Percentiles rank a stretch among this genome's conserved stretches.
These are phyloP conservation scores for Castor canadensis DNA, from an alignment of 2,113 vertebrate genomes.

Conservation along the genomic window DNA sequence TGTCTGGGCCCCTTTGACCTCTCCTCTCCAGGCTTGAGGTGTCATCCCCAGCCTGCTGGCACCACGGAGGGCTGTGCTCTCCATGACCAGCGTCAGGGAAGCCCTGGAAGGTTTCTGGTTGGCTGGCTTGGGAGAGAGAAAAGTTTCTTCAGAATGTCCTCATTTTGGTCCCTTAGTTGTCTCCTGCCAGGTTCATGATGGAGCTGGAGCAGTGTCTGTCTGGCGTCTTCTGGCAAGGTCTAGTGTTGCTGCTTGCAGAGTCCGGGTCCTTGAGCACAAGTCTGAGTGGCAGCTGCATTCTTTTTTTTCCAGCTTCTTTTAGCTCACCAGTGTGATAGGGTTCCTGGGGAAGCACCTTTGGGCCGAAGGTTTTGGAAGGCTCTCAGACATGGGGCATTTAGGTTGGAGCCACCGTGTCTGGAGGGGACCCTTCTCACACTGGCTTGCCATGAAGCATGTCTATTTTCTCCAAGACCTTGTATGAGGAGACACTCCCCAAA, in stretches of 20 bases:
- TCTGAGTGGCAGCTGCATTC: rapidly evolving
- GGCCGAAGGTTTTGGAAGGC: not conserved
- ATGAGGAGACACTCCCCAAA: not conserved
- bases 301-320: not conserved
- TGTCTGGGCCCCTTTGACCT: not conserved
- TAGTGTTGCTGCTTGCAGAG: not conserved
- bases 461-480: no score
- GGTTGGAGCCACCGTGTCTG: rapidly evolving
- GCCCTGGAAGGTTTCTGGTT: not conserved
- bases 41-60: not conserved
- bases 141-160: not conserved
- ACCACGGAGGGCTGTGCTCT: not conserved
- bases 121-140: not conserved
- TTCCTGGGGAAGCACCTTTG: not conserved
- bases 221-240: not conserved
- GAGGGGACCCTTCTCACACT: not conserved
- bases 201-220: rapidly evolving
- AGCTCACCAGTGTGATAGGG: not conserved
- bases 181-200: not conserved
- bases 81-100: rapidly evolving
- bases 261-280: rapidly evolving
- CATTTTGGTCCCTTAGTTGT: constrained; percentile 9
- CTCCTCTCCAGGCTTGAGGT: not conserved
- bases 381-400: not conserved
- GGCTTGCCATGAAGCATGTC: not conserved